Base-by-base conservation (phyloP, 2,797 vertebrate genomes). In the Channa striata region DNA sequence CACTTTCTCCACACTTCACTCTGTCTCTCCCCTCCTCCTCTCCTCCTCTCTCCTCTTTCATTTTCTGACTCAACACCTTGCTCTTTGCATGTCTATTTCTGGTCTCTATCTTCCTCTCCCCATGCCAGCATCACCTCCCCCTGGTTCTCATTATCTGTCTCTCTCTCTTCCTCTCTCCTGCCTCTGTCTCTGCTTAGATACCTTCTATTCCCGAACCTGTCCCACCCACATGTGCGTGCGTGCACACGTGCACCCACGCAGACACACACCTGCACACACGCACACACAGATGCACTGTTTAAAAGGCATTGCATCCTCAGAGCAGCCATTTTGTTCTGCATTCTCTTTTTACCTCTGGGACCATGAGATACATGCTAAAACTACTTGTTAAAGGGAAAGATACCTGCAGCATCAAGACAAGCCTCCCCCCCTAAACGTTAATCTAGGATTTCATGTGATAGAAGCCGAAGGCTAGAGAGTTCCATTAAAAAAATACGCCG, bases 31-130 rank as follows among this genome's bases (percentile, higher is more conserved):
- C 62, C 47, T 36, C 53, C 64, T 52, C 63, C 83, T 84, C 69
- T 40, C 25, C 25, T 30, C 25, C 25, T 30, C 25, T 87, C 76
- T 83, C 78, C 81, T 69, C 84, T 88, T 93, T 90, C 81, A 86
- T 91, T 91, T 89, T 93, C 89, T 94, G 93, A 94, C 92, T 94
- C 93, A 93, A 94, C 92, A 92, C 90, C 91, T 92, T 89, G 84
- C 82, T 89, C 87, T 92, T 85, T 91, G 86, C 91, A 90, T 90
- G 86, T 90, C 93, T 92, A 92, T 91, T 93, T 91, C 84, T 87
- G 72, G 85, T 88, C 81, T 92, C 88, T 72, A 82, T 88, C 86
- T 86, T 82, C 82, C 76, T 86, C 88, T 85, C 83, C 83, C 77
- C 86, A 87, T 82, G 89, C 89, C 83, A 86, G 84, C 89, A 77